Evolutionary conservation across 2,888 invertebrate species (phyloP), one percentile per base, ranked within the genome.

Genomic region (Polia nebulosa): DNA sequence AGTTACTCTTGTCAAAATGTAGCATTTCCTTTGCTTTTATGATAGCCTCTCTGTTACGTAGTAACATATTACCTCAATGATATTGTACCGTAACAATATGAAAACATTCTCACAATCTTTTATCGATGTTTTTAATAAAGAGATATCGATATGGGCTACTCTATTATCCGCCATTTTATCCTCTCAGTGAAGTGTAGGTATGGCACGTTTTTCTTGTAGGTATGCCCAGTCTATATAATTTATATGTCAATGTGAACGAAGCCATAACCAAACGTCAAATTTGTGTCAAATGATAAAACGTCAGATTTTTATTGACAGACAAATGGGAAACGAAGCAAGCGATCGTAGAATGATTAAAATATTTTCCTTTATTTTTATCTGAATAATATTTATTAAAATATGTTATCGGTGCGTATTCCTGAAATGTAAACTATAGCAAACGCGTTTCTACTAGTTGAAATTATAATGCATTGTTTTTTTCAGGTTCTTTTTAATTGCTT

Each of bases 401-500:
- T 83, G 82, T 77, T 84, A 77, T 64, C 75, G 80, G 82, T 83
- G 20, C 51, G 84, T 80, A 62, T 79, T 27, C 27, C 17, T 34
- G 15, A 52, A 63, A 44, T 55, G 11, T 11, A 27, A 47, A 34
- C 29, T 56, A 27, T 36, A 44, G 25, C 45, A 27, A 57, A 29
- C 20, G 22, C 11, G n/a, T 44, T 63, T 47, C 4, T 27, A 36
- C 32, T 22, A n/a, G 9, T 34, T 0, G 8, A 52, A 27, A 58
- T 52, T 60, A 13, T 41, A 63, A 39, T 56, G 25, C 52, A 51
- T 61, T 68, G 51, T 55, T 57, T 57, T 74, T 93, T 91, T 79
- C 83, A 94, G 93, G 80, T 87, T 82, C 79, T 82, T 80, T 86
- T 91, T 69, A 84, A 87, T 79, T 87, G 85, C 79, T 76, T 90